These are phyloP conservation scores for Sogatella furcifera DNA, from an alignment of 1,140 invertebrate genomes.

Conservation along the genomic window DNA sequence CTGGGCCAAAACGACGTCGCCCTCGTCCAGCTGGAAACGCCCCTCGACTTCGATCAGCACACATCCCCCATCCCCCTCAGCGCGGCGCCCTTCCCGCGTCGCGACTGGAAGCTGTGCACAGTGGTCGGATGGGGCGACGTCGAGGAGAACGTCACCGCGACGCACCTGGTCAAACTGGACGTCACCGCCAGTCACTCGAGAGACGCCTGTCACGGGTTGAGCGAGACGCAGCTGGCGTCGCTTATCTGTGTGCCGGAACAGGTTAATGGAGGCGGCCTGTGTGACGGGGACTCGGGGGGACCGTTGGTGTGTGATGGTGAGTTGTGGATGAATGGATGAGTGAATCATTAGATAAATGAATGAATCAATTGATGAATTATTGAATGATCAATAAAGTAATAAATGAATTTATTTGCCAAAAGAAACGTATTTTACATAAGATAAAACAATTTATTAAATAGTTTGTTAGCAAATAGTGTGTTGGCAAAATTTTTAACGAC, in stretches of 20 bases:
- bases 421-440: too few species aligned
- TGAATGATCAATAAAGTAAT: too few species aligned
- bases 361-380: too few species aligned
- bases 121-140: not conserved
- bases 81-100: not conserved
- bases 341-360: too few species aligned
- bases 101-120: not conserved
- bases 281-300: not conserved
- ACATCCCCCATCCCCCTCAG: not conserved
- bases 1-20: not conserved
- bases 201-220: not conserved
- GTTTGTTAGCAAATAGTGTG: too few species aligned
- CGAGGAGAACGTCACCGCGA: not conserved
- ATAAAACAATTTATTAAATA: too few species aligned
- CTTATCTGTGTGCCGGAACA: not conserved
- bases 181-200: not conserved
- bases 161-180: not conserved
- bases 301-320: not conserved
- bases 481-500: too few species aligned
- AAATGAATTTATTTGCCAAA: too few species aligned
- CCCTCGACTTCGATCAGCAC: not conserved
- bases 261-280: not conserved
- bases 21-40: not conserved
- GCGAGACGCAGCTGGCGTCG: not conserved
- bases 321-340: too few species aligned